Evolutionary conservation across 2,113 vertebrate genomes (phyloP).

Genomic region (Anolis carolinensis): DNA sequence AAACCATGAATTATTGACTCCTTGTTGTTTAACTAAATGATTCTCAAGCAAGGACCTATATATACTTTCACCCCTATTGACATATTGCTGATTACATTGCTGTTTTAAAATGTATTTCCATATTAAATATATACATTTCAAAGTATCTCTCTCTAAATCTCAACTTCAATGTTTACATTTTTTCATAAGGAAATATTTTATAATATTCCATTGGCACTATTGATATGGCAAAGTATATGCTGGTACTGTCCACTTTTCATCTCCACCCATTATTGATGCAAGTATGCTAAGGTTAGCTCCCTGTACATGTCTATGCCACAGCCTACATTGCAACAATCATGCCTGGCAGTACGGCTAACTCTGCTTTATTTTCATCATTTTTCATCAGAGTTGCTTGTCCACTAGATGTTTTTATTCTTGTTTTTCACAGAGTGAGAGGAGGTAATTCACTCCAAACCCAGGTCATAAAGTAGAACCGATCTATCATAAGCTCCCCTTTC

Average conservation of each 20-base stretch:
- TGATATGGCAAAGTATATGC: background rate
- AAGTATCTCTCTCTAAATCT: too few relatives aligned
- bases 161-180: too few relatives aligned
- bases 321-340: background rate
- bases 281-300: background rate
- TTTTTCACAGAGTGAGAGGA: background rate
- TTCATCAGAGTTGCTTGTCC: background rate
- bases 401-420: background rate
- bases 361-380: background rate
- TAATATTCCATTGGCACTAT: too few relatives aligned
- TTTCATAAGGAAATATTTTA: too few relatives aligned
- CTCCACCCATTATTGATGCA: background rate
- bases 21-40: too few relatives aligned
- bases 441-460: background rate
- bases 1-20: too few relatives aligned
- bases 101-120: too few relatives aligned
- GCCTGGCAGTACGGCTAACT: background rate
- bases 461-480: background rate
- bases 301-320: too few relatives aligned
- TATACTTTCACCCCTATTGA: too few relatives aligned
- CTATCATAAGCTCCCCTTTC: background rate
- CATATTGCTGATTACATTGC: too few relatives aligned
- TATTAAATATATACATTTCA: too few relatives aligned
- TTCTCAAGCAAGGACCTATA: too few relatives aligned
- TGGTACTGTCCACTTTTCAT: background rate